Evolutionary conservation across 2,888 invertebrate species (phyloP).

Genomic region (Pyrgus malvae): DNA sequence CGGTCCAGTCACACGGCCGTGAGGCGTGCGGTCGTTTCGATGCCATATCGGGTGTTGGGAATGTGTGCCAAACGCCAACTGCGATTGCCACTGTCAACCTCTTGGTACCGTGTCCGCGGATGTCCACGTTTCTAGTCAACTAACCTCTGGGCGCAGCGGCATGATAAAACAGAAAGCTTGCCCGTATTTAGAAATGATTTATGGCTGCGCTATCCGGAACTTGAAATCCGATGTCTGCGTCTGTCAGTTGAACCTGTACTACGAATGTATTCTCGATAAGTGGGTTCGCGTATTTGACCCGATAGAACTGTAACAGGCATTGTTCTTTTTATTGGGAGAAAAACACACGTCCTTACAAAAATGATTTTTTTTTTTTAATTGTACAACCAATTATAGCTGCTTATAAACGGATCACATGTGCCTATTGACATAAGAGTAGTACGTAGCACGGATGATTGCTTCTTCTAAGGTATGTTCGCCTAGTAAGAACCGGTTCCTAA

Average conservation of each 20-base stretch:
- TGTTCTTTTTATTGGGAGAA: too few relatives aligned
- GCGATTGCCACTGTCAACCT: slow-evolving; percentile 41
- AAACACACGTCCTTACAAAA: too few relatives aligned
- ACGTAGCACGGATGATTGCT: too few relatives aligned
- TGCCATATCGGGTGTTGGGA: slow-evolving; percentile 69
- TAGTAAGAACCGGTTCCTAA: too few relatives aligned
- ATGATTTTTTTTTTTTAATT: too few relatives aligned
- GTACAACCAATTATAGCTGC: too few relatives aligned
- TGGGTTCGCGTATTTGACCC: slow-evolving; percentile 3
- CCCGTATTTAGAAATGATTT: slow-evolving; percentile 34
- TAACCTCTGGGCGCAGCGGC: slow-evolving; percentile 25
- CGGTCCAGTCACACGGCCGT: slow-evolving; percentile 58
- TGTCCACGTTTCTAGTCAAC: slow-evolving; percentile 19
- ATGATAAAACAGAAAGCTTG: slow-evolving; percentile 36
- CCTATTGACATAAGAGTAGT: too few relatives aligned
- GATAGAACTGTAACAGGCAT: too few relatives aligned
- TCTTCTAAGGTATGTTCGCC: too few relatives aligned
- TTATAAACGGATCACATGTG: too few relatives aligned
- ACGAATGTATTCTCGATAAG: background rate
- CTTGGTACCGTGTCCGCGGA: slow-evolving; percentile 8
- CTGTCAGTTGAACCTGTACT: slow-evolving; percentile 5
- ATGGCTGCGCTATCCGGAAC: slow-evolving; percentile 31
- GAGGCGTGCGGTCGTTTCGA: slow-evolving; percentile 59
- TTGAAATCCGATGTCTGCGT: too few relatives aligned
- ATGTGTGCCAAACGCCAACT: slow-evolving; percentile 74